Evolutionary conservation across 1,140 invertebrate species (phyloP).

Genomic region (Calycopis cecrops): DNA sequence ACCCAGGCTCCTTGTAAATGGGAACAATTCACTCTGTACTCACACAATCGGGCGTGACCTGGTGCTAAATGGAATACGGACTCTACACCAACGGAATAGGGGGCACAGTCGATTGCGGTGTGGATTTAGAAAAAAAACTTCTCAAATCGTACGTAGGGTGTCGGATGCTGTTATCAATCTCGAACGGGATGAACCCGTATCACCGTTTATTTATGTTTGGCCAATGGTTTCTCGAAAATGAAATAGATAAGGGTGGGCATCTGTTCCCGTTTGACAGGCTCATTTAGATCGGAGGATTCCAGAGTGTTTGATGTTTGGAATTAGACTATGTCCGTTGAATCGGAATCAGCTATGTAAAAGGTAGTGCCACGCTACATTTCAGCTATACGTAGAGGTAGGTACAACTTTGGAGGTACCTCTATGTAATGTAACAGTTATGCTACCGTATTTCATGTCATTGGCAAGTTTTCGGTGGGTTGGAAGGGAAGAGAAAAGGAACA

Average conservation of each 20-base stretch:
- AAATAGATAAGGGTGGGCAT: constrained; percentile 45
- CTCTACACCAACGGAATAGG: constrained; percentile 18
- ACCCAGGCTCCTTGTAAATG: constrained; percentile 32
- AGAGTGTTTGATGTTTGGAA: too few relatives aligned
- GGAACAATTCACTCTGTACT: constrained; percentile 52
- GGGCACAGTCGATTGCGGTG: constrained; percentile 21
- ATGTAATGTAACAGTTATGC: too few relatives aligned
- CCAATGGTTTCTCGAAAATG: constrained; percentile 52
- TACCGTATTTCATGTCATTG: too few relatives aligned
- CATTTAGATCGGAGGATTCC: too few relatives aligned
- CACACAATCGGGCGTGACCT: constrained; percentile 50
- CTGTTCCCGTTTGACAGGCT: too few relatives aligned
- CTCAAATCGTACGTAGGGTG: constrained; percentile 58
- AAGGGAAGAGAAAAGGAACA: too few relatives aligned
- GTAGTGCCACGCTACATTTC: too few relatives aligned
- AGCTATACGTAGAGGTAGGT: too few relatives aligned
- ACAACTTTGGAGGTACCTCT: too few relatives aligned
- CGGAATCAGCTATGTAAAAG: too few relatives aligned
- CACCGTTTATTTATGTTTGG: constrained; percentile 64
- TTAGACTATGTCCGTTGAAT: too few relatives aligned
- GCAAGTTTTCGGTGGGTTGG: too few relatives aligned
- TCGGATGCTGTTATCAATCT: constrained; percentile 62
- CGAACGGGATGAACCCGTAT: constrained; percentile 56
- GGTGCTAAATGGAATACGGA: constrained; percentile 14
- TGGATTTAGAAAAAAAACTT: constrained; percentile 45